A percentile compares a stretch with the other conserved stretches of the same genome.
These are phyloP conservation scores for Acomys russatus DNA, from an alignment of 2,797 vertebrate species.

Conservation along the genomic window DNA sequence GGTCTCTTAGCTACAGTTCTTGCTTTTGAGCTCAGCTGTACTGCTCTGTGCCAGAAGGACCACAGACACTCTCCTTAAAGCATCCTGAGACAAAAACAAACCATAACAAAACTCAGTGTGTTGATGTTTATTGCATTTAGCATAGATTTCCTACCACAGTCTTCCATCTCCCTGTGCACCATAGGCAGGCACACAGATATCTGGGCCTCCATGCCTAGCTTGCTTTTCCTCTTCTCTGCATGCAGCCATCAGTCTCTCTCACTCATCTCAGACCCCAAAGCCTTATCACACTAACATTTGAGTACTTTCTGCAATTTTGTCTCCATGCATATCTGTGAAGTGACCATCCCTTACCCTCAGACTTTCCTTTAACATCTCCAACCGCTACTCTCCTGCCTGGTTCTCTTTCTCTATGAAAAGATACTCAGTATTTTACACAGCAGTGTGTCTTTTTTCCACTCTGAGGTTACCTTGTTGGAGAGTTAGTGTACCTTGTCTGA, in stretches of 20 bases:
- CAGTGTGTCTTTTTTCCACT: background rate
- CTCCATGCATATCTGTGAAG: background rate
- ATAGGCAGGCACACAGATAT: background rate
- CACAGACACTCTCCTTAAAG: conserved; percentile 70
- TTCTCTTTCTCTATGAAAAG: background rate
- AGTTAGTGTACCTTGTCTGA: background rate
- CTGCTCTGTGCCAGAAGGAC: background rate
- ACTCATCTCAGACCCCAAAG: background rate
- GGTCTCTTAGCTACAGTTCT: background rate
- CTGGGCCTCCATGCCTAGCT: background rate
- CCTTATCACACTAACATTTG: background rate
- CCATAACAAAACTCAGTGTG: background rate
- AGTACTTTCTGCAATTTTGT: background rate
- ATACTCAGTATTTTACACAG: background rate
- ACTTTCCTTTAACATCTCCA: background rate
- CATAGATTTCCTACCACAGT: conserved; percentile 13
- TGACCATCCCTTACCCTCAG: background rate
- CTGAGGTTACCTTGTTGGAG: background rate
- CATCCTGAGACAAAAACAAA: conserved; percentile 39
- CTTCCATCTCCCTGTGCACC: background rate
- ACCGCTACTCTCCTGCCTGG: background rate
- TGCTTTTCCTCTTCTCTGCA: conserved; percentile 46
- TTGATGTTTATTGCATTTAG: background rate
- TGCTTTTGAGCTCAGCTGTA: background rate
- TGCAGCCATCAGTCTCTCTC: conserved; percentile 40